phyloP scores from a whole-genome alignment of 2,888 invertebrate genomes.

The Ephialtes manifestator region DNA sequence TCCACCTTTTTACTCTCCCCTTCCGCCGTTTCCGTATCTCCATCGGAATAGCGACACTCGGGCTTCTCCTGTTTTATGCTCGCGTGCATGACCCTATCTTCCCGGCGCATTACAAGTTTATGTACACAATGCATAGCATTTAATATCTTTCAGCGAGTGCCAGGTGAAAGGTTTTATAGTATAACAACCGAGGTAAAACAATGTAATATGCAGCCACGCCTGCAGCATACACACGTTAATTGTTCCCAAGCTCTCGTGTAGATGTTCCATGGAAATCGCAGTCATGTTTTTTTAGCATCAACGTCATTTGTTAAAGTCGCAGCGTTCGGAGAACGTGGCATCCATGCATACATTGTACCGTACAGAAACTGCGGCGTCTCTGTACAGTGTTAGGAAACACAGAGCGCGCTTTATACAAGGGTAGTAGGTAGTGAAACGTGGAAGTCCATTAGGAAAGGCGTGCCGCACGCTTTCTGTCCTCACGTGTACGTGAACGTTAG shows the following conservation, averaged over 20 bases:
- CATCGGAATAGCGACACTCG: slow-evolving; percentile 6
- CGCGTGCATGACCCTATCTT: slow-evolving; percentile 33
- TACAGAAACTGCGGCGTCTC: not conserved
- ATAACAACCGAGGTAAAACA: slow-evolving; percentile 56
- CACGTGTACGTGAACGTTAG: slow-evolving; percentile 10
- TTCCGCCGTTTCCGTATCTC: not conserved
- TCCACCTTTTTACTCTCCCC: not conserved
- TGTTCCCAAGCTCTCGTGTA: slow-evolving; percentile 26
- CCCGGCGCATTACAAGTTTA: slow-evolving; percentile 42
- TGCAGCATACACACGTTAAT: slow-evolving; percentile 54
- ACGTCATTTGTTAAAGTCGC: slow-evolving; percentile 47
- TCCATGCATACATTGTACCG: slow-evolving; percentile 22
- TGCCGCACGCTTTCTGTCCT: slow-evolving; percentile 28
- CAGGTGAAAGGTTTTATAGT: slow-evolving; percentile 48
- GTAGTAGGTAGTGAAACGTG: not conserved
- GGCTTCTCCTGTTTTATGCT: slow-evolving; percentile 29
- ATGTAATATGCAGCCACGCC: slow-evolving; percentile 45
- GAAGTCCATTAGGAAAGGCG: slow-evolving; percentile 45
- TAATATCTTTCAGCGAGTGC: slow-evolving; percentile 56
- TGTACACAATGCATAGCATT: slow-evolving; percentile 47
- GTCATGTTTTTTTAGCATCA: slow-evolving; percentile 43
- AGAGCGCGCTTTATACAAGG: not conserved
- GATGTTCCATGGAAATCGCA: slow-evolving; percentile 31
- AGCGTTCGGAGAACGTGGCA: not conserved
- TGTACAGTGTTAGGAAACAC: not conserved